Percentiles rank a stretch among this genome's conserved stretches.
Evolutionary conservation across 1,140 invertebrate species (phyloP).

Genomic region (Sesamia nonagrioides): DNA sequence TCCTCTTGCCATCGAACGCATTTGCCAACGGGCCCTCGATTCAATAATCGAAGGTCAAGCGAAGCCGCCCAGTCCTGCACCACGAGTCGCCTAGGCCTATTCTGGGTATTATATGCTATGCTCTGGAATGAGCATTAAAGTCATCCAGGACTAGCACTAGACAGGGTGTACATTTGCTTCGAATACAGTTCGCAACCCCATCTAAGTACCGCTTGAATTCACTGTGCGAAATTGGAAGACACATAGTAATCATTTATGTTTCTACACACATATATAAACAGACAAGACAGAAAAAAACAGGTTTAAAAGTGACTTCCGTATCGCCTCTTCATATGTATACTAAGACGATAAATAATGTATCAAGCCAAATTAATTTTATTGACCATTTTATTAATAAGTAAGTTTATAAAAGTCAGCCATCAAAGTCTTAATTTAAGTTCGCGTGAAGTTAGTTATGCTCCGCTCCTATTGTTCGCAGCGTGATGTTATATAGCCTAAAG

Average conservation of each 20-base stretch:
- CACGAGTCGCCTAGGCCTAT: not conserved
- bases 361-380: slow-evolving; percentile 19
- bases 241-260: no score
- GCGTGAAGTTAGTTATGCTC: no score
- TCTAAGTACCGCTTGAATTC: slow-evolving; percentile 44
- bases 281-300: no score
- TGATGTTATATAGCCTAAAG: no score
- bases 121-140: slow-evolving; percentile 17
- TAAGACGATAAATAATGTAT: slow-evolving; percentile 8
- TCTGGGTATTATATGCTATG: not conserved
- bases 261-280: no score
- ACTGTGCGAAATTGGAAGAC: no score
- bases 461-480: no score
- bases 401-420: not conserved
- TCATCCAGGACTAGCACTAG: slow-evolving; percentile 23
- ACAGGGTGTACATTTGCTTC: slow-evolving; percentile 16
- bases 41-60: not conserved
- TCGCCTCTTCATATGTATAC: not conserved
- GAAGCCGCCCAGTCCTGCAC: not conserved
- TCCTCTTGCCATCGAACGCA: slow-evolving; percentile 27
- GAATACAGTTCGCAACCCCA: slow-evolving; percentile 16
- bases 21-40: slow-evolving; percentile 1
- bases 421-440: slow-evolving; percentile 23
- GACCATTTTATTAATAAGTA: not conserved
- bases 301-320: no score